Evolutionary conservation across 2,888 invertebrate species (phyloP).

Genomic region (Mesochorus sp.): DNA sequence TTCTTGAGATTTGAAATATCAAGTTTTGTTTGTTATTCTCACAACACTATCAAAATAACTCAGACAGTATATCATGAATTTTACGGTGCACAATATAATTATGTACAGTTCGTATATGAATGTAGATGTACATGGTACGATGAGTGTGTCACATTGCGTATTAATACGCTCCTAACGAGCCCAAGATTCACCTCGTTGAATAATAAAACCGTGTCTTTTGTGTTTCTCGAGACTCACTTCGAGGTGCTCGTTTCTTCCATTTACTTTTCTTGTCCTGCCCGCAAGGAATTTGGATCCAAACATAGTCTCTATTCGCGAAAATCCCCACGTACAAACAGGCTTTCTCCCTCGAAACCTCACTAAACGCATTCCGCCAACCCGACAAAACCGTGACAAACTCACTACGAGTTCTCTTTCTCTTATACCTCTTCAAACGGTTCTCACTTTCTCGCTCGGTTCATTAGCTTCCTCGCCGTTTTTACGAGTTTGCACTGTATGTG

Average conservation of each 20-base stretch:
- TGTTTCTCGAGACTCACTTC: conserved; percentile 30
- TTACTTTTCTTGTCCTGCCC: conserved; percentile 4
- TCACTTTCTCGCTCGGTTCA: conserved; percentile 27
- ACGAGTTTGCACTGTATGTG: neutral
- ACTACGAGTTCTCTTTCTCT: neutral
- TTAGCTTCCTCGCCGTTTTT: neutral
- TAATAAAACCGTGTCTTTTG: conserved; percentile 44
- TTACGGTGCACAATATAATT: conserved; percentile 2
- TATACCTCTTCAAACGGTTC: neutral
- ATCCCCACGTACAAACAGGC: neutral
- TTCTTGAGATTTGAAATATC: too few relatives aligned
- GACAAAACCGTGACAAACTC: conserved; percentile 11
- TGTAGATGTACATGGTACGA: neutral
- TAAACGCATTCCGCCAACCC: conserved; percentile 44
- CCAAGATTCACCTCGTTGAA: conserved; percentile 32
- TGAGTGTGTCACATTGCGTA: neutral
- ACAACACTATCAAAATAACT: too few relatives aligned
- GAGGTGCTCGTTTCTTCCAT: conserved; percentile 29
- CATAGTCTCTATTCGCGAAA: conserved; percentile 6
- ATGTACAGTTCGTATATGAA: neutral
- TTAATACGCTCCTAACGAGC: conserved; percentile 29
- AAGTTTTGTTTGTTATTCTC: too few relatives aligned
- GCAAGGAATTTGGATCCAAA: neutral
- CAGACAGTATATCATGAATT: too few relatives aligned
- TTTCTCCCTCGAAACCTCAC: neutral